Conservation (phyloP, 1,140 invertebrate species). For the Drosophila sp. region DNA sequence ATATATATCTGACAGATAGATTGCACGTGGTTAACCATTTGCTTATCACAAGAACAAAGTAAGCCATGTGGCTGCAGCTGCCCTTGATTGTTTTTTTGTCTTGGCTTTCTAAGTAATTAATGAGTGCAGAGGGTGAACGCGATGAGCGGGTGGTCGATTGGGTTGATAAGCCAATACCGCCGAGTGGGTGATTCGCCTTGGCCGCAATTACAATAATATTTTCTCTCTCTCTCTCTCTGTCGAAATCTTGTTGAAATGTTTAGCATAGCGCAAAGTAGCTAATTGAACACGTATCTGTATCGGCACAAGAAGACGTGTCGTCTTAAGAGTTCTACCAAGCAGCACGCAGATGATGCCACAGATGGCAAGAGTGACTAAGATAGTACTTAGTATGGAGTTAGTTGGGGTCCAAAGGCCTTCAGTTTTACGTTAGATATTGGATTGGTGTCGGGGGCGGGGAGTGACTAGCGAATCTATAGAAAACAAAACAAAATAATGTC, state of each 20-base stretch:
- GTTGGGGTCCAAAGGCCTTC: conserved; percentile 34
- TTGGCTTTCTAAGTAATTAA: conserved; percentile 48
- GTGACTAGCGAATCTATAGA: neutral
- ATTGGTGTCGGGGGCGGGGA: neutral
- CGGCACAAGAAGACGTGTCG: conserved; percentile 37
- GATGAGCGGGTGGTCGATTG: neutral
- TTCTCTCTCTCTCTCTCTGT: conserved; percentile 1
- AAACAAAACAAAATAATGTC: conserved; percentile 38
- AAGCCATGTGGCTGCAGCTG: neutral
- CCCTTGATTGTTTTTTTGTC: conserved; percentile 28
- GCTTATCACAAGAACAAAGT: conserved; percentile 31
- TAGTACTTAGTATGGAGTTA: neutral
- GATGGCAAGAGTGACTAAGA: conserved; percentile 41
- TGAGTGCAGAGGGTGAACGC: neutral
- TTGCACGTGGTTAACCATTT: conserved; percentile 30
- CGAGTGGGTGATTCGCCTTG: conserved; percentile 32
- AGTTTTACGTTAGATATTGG: neutral
- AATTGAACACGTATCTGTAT: conserved; percentile 32
- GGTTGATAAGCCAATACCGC: conserved; percentile 2
- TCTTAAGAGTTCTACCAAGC: conserved; percentile 31
- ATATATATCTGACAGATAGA: conserved; percentile 29
- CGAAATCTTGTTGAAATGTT: conserved; percentile 29
- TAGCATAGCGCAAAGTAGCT: conserved; percentile 37
- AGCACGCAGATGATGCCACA: conserved; percentile 36
- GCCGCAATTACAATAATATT: conserved; percentile 27